Percentiles rank a stretch among this genome's conserved stretches.
These are phyloP conservation scores for Theocolax elegans DNA, from an alignment of 1,140 invertebrate species.

Conservation along the genomic window DNA sequence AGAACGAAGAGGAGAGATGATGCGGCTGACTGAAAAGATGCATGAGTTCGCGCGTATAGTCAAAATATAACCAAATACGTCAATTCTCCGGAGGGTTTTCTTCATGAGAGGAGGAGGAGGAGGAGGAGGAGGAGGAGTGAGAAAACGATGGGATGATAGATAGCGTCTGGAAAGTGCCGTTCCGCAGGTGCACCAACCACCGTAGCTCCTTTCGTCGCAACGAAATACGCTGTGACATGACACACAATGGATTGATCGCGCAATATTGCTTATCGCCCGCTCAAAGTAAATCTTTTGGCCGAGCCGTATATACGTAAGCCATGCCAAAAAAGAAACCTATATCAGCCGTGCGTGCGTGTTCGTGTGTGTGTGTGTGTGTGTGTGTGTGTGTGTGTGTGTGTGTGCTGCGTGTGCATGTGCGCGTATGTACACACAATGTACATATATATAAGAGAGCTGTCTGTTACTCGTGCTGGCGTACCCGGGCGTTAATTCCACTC, in stretches of 20 bases:
- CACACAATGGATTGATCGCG: slow-evolving; percentile 23
- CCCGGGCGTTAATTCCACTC: too few species aligned
- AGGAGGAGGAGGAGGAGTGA: too few species aligned
- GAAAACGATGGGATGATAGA: slow-evolving; percentile 28
- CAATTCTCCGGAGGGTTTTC: slow-evolving; percentile 1
- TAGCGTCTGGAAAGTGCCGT: slow-evolving; percentile 12
- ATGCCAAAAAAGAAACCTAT: too few species aligned
- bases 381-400: too few species aligned
- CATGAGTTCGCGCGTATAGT: neutral
- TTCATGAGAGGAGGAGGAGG: too few species aligned
- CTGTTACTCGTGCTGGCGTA: too few species aligned
- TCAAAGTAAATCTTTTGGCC: neutral
- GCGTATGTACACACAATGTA: too few species aligned
- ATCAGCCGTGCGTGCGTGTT: neutral
- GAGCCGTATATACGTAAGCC: too few species aligned
- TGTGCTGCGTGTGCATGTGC: neutral
- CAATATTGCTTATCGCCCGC: slow-evolving; percentile 19
- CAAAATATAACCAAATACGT: slow-evolving; percentile 24
- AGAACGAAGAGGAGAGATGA: neutral
- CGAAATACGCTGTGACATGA: slow-evolving; percentile 4
- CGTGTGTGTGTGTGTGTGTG: too few species aligned
- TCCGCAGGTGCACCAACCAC: neutral
- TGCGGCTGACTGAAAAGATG: neutral
- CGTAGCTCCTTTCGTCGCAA: neutral
- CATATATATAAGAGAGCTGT: too few species aligned